These are phyloP conservation scores for Montipora foliosa DNA, from an alignment of 64 coral and sea anemone genomes.

Conservation along the genomic window DNA sequence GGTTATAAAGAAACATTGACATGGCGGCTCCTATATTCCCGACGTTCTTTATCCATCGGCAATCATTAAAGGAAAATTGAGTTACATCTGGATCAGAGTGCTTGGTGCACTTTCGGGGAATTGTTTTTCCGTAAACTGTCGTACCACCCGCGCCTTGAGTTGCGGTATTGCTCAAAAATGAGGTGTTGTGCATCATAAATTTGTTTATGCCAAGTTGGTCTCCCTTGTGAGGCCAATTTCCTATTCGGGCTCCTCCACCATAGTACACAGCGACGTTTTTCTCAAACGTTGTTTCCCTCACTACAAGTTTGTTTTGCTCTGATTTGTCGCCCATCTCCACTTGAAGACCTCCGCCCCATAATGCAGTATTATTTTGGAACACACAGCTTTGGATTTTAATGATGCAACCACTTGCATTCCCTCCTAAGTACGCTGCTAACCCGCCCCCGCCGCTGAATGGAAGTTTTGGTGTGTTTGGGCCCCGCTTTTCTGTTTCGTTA, in stretches of 20 bases:
- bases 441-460: slow-evolving; percentile 89
- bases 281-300: slow-evolving; percentile 46
- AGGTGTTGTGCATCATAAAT: slow-evolving; percentile 34
- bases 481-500: slow-evolving; percentile 18
- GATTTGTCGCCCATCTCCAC: slow-evolving; percentile 29
- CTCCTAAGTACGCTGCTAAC: slow-evolving; percentile 58
- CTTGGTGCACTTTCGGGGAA: not conserved
- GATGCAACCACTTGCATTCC: slow-evolving; percentile 59
- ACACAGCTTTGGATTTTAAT: slow-evolving; percentile 69
- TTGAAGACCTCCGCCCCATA: slow-evolving; percentile 86
- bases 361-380: slow-evolving; percentile 64
- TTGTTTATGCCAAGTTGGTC: not conserved
- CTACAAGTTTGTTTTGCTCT: slow-evolving; percentile 49
- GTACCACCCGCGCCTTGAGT: slow-evolving; percentile 70
- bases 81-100: slow-evolving; percentile 4
- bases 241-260: slow-evolving; percentile 77
- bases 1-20: slow-evolving; percentile 69
- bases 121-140: slow-evolving; percentile 71
- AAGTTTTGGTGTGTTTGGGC: slow-evolving; percentile 27
- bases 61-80: slow-evolving; percentile 39
- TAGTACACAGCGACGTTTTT: slow-evolving; percentile 69
- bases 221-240: not conserved
- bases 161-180: slow-evolving; percentile 53
- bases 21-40: slow-evolving; percentile 78
- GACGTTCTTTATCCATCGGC: slow-evolving; percentile 51